These are phyloP conservation scores for Cactoblastis cactorum DNA, from an alignment of 2,888 invertebrate genomes.

Conservation along the genomic window DNA sequence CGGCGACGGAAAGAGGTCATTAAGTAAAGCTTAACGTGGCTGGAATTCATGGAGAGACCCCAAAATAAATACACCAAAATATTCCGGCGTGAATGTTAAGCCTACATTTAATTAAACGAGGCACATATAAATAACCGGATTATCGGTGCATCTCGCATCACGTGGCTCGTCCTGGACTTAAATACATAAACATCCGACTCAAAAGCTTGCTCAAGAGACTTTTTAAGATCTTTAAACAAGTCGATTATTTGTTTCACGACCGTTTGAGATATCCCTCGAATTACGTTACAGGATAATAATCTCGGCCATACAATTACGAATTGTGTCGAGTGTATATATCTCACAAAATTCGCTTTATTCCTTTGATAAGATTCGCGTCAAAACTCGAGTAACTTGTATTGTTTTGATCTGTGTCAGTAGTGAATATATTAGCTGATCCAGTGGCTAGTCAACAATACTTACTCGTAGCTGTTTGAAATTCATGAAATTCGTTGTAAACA, in stretches of 20 bases:
- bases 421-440: constrained; percentile 26
- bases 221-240: background rate
- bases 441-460: constrained; percentile 29
- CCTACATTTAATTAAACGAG: constrained; percentile 55
- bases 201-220: background rate
- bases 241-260: background rate
- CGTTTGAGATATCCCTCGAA: background rate
- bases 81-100: constrained; percentile 32
- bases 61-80: constrained; percentile 55
- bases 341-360: background rate
- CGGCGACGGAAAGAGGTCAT: constrained; percentile 42
- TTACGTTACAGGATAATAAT: constrained; percentile 2
- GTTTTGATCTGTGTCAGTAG: background rate
- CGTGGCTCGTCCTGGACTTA: constrained; percentile 36
- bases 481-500: constrained; percentile 21
- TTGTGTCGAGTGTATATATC: background rate
- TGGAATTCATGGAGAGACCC: constrained; percentile 38
- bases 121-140: constrained; percentile 69
- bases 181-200: constrained; percentile 21
- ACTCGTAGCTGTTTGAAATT: constrained; percentile 29
- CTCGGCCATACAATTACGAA: background rate
- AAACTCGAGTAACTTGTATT: background rate
- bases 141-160: constrained; percentile 61
- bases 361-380: background rate
- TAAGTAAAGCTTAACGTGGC: constrained; percentile 47